phyloP scores from a whole-genome alignment of 2,888 invertebrate species.

The Camptogramma bilineatum region DNA sequence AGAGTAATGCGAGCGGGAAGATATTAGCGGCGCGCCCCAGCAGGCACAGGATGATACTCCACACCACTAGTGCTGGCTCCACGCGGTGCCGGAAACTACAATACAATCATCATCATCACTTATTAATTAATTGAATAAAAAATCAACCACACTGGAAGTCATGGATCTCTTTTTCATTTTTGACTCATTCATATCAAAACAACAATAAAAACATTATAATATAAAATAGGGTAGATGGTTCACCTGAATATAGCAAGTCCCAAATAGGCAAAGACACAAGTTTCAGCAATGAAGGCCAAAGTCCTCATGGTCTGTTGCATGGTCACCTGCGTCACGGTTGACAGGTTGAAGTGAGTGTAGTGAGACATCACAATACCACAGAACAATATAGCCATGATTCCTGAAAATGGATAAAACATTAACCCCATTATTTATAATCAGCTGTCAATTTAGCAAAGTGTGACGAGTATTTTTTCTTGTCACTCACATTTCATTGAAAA shows the following conservation, averaged over 20 bases:
- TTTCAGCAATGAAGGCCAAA: slow-evolving; percentile 98
- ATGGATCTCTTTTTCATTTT: no score
- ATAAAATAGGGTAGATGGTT: slow-evolving; percentile 13
- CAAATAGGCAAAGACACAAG: slow-evolving; percentile 99
- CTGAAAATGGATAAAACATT: slow-evolving; percentile 76
- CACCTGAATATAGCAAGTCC: slow-evolving; percentile 92
- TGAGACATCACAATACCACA: slow-evolving; percentile 99
- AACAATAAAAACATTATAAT: no score
- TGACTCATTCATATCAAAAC: no score
- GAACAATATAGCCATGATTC: slow-evolving; percentile 99
- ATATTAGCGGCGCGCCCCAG: slow-evolving; percentile 98
- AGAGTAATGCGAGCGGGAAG: slow-evolving; percentile 96
- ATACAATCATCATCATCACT: not conserved
- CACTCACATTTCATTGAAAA: no score
- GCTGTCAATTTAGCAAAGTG: no score
- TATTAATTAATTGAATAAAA: no score
- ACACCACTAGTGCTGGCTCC: slow-evolving; percentile 95
- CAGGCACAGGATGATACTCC: slow-evolving; percentile 96
- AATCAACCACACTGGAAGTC: no score
- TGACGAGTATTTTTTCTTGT: no score
- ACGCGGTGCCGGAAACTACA: slow-evolving; percentile 93
- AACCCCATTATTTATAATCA: no score
- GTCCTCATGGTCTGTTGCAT: slow-evolving; percentile 99
- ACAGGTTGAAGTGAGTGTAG: slow-evolving; percentile 99
- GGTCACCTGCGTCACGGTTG: slow-evolving; percentile 99